Base-by-base conservation (phyloP, 2,797 vertebrate genomes). In the Euphonia xanthogaster region DNA sequence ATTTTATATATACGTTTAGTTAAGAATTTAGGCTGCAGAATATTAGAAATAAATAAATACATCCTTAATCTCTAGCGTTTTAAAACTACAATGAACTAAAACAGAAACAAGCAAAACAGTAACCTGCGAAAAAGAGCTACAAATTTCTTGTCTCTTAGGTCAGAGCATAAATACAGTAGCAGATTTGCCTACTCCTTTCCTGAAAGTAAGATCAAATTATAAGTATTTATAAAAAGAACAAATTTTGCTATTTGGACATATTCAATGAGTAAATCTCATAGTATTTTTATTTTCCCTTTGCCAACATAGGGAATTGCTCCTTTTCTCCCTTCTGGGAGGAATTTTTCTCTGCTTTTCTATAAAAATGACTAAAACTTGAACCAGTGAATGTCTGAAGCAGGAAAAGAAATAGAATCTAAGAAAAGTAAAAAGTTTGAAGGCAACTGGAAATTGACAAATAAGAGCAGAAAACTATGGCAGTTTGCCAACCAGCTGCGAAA, bases 401-500 rank as follows among this genome's bases (percentile, higher is more conserved):
- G 54, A 57, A 76, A 95, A 78, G n/a, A 85, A 95, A 89, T 50
- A 55, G 67, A 95, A 94, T 54, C 33, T 72, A 74, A 72, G 44
- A 94, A 96, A 97, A 93, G 17, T 28, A 92, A 93, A 42, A 95
- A 88, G 71, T 96, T 88, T 88, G 86, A 97, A 96, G 88, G 90
- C 93, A 93, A 94, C 93, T 96, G 82, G 90, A 96, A 97, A 94
- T 79, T 96, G 97, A 97, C 90, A 96, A 88, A 94, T 87, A 91
- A 83, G 88, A 86, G 91, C 30, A 90, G 77, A 94, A 96, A 97
- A 96, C 1, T 35, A 14, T 96, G 96, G 96, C 94, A 81, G 75
- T 85, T 95, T 94, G 91, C 97, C 97, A 97, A 77, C 95, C 96
- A 97, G 96, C 96, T 97, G 93, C 58, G 4, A 97, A 86, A 98